Conservation (phyloP, 2,797 vertebrate genomes). For the Sebastes elongatus region DNA sequence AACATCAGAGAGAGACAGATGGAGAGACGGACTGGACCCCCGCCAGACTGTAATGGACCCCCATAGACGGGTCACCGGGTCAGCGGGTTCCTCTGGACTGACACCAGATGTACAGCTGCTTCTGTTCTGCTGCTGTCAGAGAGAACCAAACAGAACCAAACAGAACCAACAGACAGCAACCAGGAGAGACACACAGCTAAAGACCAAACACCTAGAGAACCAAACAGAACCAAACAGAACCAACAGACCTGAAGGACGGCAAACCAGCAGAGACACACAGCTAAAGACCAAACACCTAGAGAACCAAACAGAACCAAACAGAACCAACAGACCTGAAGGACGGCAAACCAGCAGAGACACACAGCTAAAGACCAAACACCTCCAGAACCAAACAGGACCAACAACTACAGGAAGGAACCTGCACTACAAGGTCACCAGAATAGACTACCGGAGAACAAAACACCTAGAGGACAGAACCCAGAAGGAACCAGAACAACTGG, state of each 20-base stretch:
- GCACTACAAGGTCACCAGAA: neutral
- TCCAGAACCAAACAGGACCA: neutral
- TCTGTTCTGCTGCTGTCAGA: conserved; percentile 11
- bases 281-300: neutral
- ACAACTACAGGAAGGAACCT: neutral
- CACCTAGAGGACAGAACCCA: neutral
- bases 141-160: neutral
- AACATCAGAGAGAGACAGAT: conserved; percentile 1
- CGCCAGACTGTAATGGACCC: conserved; percentile 10
- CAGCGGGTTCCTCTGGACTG: conserved; percentile 4
- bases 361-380: neutral
- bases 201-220: neutral
- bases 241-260: neutral
- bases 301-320: neutral
- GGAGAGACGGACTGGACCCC: neutral
- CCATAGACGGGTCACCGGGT: neutral
- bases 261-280: neutral
- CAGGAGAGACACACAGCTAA: neutral
- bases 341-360: neutral
- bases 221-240: too few species aligned
- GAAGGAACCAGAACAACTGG: neutral
- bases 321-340: neutral
- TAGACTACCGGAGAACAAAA: neutral
- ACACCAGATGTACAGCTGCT: neutral
- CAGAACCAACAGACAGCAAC: neutral